Conservation (phyloP, 2,797 vertebrate species). For the Thaleichthys pacificus region DNA sequence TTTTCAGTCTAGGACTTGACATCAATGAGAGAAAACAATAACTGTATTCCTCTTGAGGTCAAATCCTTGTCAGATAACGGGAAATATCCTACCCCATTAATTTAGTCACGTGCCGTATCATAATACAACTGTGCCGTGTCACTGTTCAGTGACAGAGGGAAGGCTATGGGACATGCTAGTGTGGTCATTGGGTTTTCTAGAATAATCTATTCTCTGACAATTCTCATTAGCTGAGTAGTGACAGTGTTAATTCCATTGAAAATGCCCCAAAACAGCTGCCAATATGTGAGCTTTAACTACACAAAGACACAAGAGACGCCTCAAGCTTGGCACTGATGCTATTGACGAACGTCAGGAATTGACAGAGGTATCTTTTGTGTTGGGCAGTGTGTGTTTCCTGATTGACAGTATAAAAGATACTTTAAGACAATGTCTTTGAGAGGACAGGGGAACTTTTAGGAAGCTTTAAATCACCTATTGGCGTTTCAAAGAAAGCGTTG, state of each 20-base stretch:
- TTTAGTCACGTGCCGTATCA: slow-evolving; percentile 24
- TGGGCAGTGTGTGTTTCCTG: slow-evolving; percentile 29
- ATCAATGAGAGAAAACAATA: not conserved
- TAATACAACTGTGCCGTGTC: slow-evolving; percentile 52
- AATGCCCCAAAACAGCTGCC: slow-evolving; percentile 65
- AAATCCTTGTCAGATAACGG: too few relatives aligned
- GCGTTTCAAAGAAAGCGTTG: not conserved
- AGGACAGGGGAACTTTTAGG: not conserved
- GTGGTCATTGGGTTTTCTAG: slow-evolving; percentile 54
- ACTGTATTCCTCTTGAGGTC: too few relatives aligned
- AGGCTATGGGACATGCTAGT: slow-evolving; percentile 27
- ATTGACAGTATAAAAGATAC: slow-evolving; percentile 50
- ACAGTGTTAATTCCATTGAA: slow-evolving; percentile 65
- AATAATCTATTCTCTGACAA: slow-evolving; percentile 57
- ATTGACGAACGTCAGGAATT: slow-evolving; percentile 55
- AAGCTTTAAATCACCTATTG: too few relatives aligned
- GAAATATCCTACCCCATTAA: too few relatives aligned
- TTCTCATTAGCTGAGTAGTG: slow-evolving; percentile 57
- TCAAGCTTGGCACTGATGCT: slow-evolving; percentile 34
- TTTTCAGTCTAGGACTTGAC: not conserved
- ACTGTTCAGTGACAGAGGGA: slow-evolving; percentile 29
- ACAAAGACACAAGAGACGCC: slow-evolving; percentile 56
- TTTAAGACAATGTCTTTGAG: slow-evolving; percentile 39
- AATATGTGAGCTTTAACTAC: slow-evolving; percentile 58
- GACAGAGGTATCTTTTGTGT: slow-evolving; percentile 52